These are phyloP conservation scores for Entelurus aequoreus DNA, from an alignment of 2,113 vertebrate species.

Conservation along the genomic window DNA sequence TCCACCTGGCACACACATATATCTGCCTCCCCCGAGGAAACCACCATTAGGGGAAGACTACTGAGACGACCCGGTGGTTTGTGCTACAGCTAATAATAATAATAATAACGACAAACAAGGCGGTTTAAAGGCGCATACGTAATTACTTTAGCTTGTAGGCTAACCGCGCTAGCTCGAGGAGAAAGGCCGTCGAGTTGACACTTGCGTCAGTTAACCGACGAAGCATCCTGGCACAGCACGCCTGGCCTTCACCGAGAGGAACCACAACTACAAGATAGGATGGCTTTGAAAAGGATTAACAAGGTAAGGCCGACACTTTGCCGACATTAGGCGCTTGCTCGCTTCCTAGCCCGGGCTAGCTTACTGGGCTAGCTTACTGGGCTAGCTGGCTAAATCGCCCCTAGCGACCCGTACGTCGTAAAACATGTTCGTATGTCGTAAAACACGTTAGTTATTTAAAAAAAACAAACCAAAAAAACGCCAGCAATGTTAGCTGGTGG, in stretches of 20 bases:
- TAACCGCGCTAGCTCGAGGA: conserved; percentile 41
- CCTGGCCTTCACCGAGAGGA: conserved; percentile 21
- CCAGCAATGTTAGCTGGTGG: no score
- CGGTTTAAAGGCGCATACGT: conserved; percentile 35
- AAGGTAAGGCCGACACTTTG: conserved; percentile 57
- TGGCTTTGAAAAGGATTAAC: conserved; percentile 75
- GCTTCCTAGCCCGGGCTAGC: not conserved
- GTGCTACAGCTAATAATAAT: no score
- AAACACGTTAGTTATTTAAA: conserved; percentile 14
- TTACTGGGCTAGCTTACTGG: no score
- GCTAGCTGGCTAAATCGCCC: not conserved
- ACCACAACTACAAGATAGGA: conserved; percentile 42
- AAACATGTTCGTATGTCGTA: conserved; percentile 16
- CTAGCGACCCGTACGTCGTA: conserved; percentile 5
- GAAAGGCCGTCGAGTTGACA: conserved; percentile 46
- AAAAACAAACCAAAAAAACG: no score
- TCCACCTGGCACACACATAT: conserved; percentile 11
- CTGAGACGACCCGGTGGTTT: not conserved
- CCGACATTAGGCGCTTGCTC: not conserved
- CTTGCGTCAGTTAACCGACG: conserved; percentile 19
- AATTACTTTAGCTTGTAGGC: conserved; percentile 47
- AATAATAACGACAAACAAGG: no score
- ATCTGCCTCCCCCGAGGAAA: not conserved
- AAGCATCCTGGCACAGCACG: conserved; percentile 33
- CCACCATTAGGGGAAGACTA: not conserved